Base-by-base conservation (phyloP, 2,113 vertebrate species). In the Myxocyprinus asiaticus region DNA sequence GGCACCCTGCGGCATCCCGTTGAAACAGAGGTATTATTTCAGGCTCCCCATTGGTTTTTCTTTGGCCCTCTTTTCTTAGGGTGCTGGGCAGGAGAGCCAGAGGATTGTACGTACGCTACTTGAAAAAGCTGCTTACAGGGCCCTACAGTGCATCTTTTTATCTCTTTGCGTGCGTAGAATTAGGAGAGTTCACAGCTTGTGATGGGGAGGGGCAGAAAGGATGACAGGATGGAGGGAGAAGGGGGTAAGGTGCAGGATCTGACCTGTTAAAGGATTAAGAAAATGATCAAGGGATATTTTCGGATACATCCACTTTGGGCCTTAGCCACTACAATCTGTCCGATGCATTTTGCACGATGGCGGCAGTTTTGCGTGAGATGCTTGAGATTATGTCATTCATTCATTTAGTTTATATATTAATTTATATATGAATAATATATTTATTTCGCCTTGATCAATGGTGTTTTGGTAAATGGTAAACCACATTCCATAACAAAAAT, bases 261-360 rank as follows among this genome's bases (percentile, higher is more conserved):
- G 68, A 45, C 76, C 85, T 87, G 85, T 90, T 90, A 88, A 84
- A 84, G 87, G 92, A 91, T 93, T 92, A 91, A 79, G 79, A 85
- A 89, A 82, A 83, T 88, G 75, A 87, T 83, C 82, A 80, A 85
- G 82, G 79, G 80, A 87, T 91, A 85, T 86, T 88, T 67, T 76
- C 69, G 76, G 86, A 87, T 82, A 75, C 69, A 83, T 88, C 86
- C 89, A 85, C 91, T 90, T 86, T 85, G 50, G 80, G 83, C 78
- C 85, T 88, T 68, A 87, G 79, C 59, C 64, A 73, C 47, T 74
- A 47, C 81, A 88, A 84, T 88, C 84, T 88, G 83, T 84, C 76
- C 62, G 4, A 45, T 77, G 56, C 22, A 33, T 33, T 33, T 33
- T 33, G 22, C 66, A 15, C 43, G 14, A 77, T 69, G 59, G 10